phyloP scores from a whole-genome alignment of 92 coral and sea anemone species.

The Virgularia gustaviana region DNA sequence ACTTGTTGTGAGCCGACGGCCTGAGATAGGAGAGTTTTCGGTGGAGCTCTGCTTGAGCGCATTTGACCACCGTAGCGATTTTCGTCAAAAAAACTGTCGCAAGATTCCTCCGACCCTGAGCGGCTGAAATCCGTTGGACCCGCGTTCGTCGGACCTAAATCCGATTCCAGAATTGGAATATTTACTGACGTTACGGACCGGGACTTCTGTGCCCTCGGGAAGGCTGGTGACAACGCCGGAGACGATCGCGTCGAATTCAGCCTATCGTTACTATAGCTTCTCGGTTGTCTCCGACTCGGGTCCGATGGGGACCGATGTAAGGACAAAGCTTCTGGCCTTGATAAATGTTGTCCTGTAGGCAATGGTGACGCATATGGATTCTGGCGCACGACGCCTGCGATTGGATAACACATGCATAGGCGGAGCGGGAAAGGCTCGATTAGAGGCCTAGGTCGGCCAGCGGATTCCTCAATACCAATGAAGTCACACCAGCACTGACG shows the following conservation, averaged over 20 bases:
- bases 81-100: slow-evolving; percentile 19
- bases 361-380: slow-evolving; percentile 2
- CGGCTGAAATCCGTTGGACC: slow-evolving; percentile 14
- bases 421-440: slow-evolving; percentile 84
- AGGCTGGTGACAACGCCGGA: slow-evolving; percentile 20
- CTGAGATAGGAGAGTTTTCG: not conserved
- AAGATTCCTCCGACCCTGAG: slow-evolving; percentile 15
- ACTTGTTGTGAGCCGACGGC: not conserved
- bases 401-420: slow-evolving; percentile 88
- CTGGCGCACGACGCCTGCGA: slow-evolving; percentile 37
- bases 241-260: slow-evolving; percentile 14
- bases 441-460: slow-evolving; percentile 79
- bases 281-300: slow-evolving; percentile 19
- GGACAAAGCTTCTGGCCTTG: not conserved
- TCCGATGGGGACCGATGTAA: slow-evolving; percentile 25
- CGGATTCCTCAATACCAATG: slow-evolving; percentile 67
- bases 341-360: not conserved
- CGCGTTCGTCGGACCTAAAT: not conserved
- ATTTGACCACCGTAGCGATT: slow-evolving; percentile 15
- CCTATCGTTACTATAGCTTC: not conserved
- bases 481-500: slow-evolving; percentile 91
- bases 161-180: slow-evolving; percentile 24
- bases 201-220: slow-evolving; percentile 23
- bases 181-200: slow-evolving; percentile 32
- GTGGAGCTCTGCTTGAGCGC: not conserved